phyloP scores from a whole-genome alignment of 2,888 invertebrate genomes.

The Orthosia gracilis region DNA sequence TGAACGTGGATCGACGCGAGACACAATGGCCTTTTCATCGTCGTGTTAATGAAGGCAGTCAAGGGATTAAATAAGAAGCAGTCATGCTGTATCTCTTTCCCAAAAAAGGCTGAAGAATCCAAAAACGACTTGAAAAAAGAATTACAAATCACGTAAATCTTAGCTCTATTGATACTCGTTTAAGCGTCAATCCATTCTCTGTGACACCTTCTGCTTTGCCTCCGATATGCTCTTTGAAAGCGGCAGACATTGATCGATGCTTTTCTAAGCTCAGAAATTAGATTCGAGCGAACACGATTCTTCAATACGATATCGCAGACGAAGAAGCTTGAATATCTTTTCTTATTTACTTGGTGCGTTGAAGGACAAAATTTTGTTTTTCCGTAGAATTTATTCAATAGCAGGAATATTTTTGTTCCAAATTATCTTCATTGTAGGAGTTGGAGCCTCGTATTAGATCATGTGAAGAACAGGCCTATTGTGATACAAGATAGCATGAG shows the following conservation, averaged over 20 bases:
- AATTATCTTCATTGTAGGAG: neutral
- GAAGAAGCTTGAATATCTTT: slow-evolving; percentile 42
- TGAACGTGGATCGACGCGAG: no score
- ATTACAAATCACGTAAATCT: slow-evolving; percentile 67
- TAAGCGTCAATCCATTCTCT: slow-evolving; percentile 75
- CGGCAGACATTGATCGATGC: slow-evolving; percentile 84
- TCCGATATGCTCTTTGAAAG: slow-evolving; percentile 79
- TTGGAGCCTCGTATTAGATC: slow-evolving; percentile 1
- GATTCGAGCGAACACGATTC: slow-evolving; percentile 66
- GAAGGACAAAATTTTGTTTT: slow-evolving; percentile 6
- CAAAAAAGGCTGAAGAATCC: neutral
- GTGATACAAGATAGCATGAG: slow-evolving; percentile 23
- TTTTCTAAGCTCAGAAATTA: slow-evolving; percentile 66
- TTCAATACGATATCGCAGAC: slow-evolving; percentile 64
- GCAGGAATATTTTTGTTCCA: neutral
- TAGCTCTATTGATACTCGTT: slow-evolving; percentile 74
- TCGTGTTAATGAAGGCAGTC: no score
- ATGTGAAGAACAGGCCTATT: slow-evolving; percentile 17
- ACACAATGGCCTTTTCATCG: no score
- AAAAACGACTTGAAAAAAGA: slow-evolving; percentile 15
- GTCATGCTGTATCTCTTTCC: no score
- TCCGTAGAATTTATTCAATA: neutral
- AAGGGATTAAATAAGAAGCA: neutral
- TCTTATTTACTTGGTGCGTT: slow-evolving; percentile 36
- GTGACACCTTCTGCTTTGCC: slow-evolving; percentile 78